phyloP scores from a whole-genome alignment of 2,888 invertebrate genomes.

The Agonopterix arenella region DNA sequence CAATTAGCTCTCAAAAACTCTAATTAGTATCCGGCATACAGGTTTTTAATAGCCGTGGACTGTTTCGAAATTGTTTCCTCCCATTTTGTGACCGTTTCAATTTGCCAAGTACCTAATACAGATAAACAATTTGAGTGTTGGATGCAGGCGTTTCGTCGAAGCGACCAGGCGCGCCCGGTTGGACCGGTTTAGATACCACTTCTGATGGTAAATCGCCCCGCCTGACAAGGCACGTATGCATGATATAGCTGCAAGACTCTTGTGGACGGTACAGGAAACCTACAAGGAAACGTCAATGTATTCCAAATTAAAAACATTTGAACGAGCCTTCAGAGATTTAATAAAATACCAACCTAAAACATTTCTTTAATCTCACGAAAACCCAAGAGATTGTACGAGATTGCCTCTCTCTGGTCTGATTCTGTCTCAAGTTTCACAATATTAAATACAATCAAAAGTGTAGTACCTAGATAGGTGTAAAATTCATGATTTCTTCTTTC shows the following conservation, averaged over 20 bases:
- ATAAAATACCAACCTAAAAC: constrained; percentile 11
- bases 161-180: constrained; percentile 47
- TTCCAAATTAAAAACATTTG: too few species aligned
- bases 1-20: not conserved
- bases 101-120: constrained; percentile 44
- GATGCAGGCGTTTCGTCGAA: constrained; percentile 50
- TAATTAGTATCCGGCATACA: not conserved
- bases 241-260: constrained; percentile 4
- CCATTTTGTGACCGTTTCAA: constrained; percentile 28
- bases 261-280: not conserved
- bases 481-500: too few species aligned
- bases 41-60: not conserved
- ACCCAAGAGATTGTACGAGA: too few species aligned
- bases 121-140: constrained; percentile 56
- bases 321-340: constrained; percentile 6
- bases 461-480: too few species aligned
- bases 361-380: not conserved
- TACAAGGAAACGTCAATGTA: too few species aligned
- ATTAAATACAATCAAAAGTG: too few species aligned
- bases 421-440: too few species aligned
- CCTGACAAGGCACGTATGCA: constrained; percentile 49
- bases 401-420: too few species aligned
- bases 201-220: constrained; percentile 69
- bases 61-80: constrained; percentile 9
- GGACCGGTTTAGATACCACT: constrained; percentile 65